Evolutionary conservation across 2,888 invertebrate species (phyloP), one percentile per base, ranked within the genome.

Genomic region (Polydrusus pterygomalis): DNA sequence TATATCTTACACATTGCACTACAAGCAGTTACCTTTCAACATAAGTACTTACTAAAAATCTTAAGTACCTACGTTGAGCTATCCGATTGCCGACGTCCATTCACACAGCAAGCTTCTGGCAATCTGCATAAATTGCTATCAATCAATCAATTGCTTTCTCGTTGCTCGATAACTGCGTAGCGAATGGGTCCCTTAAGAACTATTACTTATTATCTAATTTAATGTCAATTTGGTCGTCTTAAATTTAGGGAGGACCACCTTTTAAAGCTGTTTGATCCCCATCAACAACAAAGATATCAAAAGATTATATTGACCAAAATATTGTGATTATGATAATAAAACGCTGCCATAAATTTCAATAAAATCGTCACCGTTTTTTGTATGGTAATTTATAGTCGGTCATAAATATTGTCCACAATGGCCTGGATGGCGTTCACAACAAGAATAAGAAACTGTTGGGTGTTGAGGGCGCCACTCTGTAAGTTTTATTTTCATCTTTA

Each of bases 301-400:
- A 56, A 34, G 56, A 15, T 34, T 56, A 34, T 56, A 56, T 56
- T 34, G 34, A 56, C 74, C 68, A 69, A 78, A 78, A 76, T 60
- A 76, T 74, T 76, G 58, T 70, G 74, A 78, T 76, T 77, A 78
- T 74, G 67, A 67, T 74, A 77, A 78, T 77, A 78, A 74, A 77
- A 68, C 47, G 47, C 15, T 34, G 64, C 63, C 63, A 82, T 82
- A 80, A 82, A 82, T 82, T 81, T 81, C 81, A 82, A 82, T 83
- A 83, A 83, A 82, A 83, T 84, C 84, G 79, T 82, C 84, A 83
- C 82, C 75, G 78, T 79, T 80, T 81, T 79, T 78, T 80, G 78
- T 81, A 77, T 74, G 70, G 60, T 78, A 81, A 83, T 83, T 81
- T 80, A 83, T 75, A 69, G 78, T 68, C 43, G 69, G 51, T 78